A percentile compares a stretch with the other conserved stretches of the same genome.
These are phyloP conservation scores for Darevskia mixta DNA, from an alignment of 2,797 vertebrate genomes.

Conservation along the genomic window DNA sequence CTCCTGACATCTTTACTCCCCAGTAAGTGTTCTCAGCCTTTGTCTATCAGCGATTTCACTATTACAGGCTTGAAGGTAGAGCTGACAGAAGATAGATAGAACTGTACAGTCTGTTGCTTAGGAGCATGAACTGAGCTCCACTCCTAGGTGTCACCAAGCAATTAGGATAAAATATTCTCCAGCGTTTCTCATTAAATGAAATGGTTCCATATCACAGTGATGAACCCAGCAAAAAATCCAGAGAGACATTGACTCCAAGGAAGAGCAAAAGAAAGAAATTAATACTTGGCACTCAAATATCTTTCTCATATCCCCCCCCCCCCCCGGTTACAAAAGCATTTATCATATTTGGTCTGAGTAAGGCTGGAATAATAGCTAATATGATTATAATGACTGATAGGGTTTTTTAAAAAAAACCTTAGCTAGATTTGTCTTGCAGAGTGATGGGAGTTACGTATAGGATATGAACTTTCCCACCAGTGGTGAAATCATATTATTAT, in stretches of 20 bases:
- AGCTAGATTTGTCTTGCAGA: neutral
- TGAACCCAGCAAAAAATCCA: neutral
- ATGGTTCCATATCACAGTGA: neutral
- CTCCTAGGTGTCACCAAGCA: neutral
- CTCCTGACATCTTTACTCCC: too few species aligned
- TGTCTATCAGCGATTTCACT: neutral
- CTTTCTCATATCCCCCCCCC: neutral
- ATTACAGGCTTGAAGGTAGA: neutral
- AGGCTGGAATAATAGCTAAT: neutral
- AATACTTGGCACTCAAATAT: neutral
- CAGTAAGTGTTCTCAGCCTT: neutral
- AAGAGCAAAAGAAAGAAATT: neutral
- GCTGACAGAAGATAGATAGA: neutral
- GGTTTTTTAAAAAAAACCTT: neutral
- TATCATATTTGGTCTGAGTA: slow-evolving; percentile 1
- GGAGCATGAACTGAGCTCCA: neutral
- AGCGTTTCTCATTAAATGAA: slow-evolving; percentile 16
- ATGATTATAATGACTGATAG: neutral
- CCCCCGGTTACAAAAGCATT: neutral
- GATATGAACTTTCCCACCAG: neutral
- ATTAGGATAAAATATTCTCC: neutral
- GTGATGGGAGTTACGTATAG: neutral
- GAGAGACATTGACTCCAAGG: neutral
- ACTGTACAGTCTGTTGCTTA: neutral
- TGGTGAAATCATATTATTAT: too few species aligned